A percentile compares a stretch with the other conserved stretches of the same genome.
phyloP scores from a whole-genome alignment of 2,888 invertebrate species.

The Mongoloraphidia duomilia region DNA sequence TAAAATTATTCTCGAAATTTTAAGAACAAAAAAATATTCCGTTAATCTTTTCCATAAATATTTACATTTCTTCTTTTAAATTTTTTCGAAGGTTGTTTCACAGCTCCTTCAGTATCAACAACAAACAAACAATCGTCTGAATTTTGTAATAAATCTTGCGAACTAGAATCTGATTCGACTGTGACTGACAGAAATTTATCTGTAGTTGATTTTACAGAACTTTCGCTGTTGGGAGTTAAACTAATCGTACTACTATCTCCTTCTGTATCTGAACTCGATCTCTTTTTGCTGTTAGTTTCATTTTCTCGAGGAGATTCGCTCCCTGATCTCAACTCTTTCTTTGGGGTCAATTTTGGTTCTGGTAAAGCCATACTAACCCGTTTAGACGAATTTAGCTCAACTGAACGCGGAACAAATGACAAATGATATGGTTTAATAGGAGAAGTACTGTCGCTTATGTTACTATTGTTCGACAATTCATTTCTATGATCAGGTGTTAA shows the following conservation, averaged over 20 bases:
- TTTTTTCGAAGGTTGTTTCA: slow-evolving; percentile 22
- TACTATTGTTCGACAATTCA: neutral
- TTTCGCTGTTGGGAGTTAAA: neutral
- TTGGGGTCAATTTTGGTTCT: slow-evolving; percentile 17
- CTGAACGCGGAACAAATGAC: slow-evolving; percentile 6
- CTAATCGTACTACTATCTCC: neutral
- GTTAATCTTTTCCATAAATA: slow-evolving; percentile 21
- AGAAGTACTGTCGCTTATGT: neutral
- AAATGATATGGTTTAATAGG: neutral
- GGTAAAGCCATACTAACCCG: slow-evolving; percentile 20
- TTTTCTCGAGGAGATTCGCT: no score
- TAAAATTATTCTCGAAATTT: no score
- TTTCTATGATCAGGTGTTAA: neutral
- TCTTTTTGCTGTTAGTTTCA: neutral
- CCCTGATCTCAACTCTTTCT: no score
- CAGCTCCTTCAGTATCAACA: neutral
- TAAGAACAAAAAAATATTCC: neutral
- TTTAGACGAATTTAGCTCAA: slow-evolving; percentile 13
- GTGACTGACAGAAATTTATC: neutral
- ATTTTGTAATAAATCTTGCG: slow-evolving; percentile 1
- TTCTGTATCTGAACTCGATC: neutral
- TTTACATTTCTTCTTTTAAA: slow-evolving; percentile 31
- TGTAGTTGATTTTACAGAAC: neutral
- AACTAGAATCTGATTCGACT: slow-evolving; percentile 4
- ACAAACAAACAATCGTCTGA: neutral